Conservation (phyloP, 1,140 invertebrate species). For the Ceratina calcarata region DNA sequence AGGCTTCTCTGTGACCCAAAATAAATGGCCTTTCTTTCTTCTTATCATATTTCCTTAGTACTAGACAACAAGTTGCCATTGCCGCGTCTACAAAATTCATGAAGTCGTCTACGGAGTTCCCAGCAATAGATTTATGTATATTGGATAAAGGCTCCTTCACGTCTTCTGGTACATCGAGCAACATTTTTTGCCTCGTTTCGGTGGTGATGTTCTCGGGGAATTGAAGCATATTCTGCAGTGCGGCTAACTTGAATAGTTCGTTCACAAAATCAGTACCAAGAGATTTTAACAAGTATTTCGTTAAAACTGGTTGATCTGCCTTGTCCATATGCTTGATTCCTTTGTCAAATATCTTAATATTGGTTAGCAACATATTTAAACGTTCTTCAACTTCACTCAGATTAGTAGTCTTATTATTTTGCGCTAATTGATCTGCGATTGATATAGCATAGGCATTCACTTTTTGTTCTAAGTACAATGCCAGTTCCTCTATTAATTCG, state of each 20-base stretch:
- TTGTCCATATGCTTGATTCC: slow-evolving; percentile 86
- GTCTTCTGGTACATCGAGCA: slow-evolving; percentile 84
- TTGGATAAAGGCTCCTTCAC: slow-evolving; percentile 83
- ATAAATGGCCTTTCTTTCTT: slow-evolving; percentile 91
- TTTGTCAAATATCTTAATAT: slow-evolving; percentile 92
- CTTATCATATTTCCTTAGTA: slow-evolving; percentile 93
- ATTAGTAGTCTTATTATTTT: slow-evolving; percentile 72
- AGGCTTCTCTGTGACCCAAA: slow-evolving; percentile 88
- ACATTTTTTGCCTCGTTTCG: slow-evolving; percentile 85
- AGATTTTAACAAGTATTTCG: slow-evolving; percentile 92
- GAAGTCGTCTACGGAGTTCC: slow-evolving; percentile 88
- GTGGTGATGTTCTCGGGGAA: slow-evolving; percentile 82
- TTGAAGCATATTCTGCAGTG: slow-evolving; percentile 83
- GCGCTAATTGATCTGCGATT: slow-evolving; percentile 84
- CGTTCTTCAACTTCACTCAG: slow-evolving; percentile 84
- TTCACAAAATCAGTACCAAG: slow-evolving; percentile 91
- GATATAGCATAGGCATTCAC: slow-evolving; percentile 81
- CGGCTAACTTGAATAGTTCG: slow-evolving; percentile 87
- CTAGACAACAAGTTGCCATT: slow-evolving; percentile 88
- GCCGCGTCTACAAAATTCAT: slow-evolving; percentile 86
- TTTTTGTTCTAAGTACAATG: slow-evolving; percentile 83
- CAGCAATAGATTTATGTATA: slow-evolving; percentile 83
- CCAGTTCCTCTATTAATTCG: slow-evolving; percentile 83
- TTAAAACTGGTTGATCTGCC: slow-evolving; percentile 84
- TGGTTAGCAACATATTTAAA: slow-evolving; percentile 87